phyloP scores from a whole-genome alignment of 2,797 vertebrate genomes.

The Prionace glauca region DNA sequence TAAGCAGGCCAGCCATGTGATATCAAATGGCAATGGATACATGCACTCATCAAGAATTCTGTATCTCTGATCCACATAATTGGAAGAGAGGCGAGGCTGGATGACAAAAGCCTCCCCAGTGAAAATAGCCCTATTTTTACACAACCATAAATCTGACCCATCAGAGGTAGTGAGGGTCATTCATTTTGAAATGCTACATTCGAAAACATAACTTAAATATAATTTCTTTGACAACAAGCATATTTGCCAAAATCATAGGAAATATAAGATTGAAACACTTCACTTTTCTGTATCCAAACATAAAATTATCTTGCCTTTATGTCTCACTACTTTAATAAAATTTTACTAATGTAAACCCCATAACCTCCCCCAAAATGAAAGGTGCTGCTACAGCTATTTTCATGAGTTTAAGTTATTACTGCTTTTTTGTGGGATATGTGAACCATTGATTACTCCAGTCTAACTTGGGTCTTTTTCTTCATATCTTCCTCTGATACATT shows the following conservation, averaged over 20 bases:
- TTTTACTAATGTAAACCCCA: background rate
- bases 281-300: background rate
- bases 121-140: background rate
- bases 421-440: too few relatives aligned
- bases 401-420: too few relatives aligned
- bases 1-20: background rate
- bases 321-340: too few relatives aligned
- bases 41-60: background rate
- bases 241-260: background rate
- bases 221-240: background rate
- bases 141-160: background rate
- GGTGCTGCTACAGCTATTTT: too few relatives aligned
- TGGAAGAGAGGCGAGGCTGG: background rate
- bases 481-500: too few relatives aligned
- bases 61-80: background rate
- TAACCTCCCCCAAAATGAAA: too few relatives aligned
- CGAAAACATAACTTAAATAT: background rate
- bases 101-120: too few relatives aligned
- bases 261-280: background rate
- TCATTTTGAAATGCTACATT: background rate
- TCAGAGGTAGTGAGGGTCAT: background rate
- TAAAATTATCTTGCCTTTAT: background rate
- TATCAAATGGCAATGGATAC: background rate
- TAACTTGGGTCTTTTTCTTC: too few relatives aligned
- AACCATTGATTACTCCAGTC: too few relatives aligned